Base-by-base conservation (phyloP, 2,888 invertebrate species). In the Zaprionus bogoriensis region DNA sequence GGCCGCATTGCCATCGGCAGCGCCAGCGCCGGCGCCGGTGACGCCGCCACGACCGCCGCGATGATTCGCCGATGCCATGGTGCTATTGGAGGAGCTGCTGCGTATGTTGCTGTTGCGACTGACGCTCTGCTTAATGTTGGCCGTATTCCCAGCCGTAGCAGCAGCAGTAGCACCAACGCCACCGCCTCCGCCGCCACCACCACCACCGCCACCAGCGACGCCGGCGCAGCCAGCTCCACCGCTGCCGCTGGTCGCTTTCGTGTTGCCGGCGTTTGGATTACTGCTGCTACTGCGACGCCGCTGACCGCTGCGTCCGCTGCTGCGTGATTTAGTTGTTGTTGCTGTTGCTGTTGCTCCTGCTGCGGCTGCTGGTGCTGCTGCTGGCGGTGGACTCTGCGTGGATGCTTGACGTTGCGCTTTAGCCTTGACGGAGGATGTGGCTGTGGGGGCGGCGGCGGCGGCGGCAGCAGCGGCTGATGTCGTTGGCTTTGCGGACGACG, bases 31-130 rank as follows among this genome's bases (percentile, higher is more conserved):
- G 44, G 79, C 73, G 48, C 74, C 88, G 27, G 81, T 77, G 32
- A 80, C 78, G 46, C 79, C 83, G 44, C 86, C 88, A 46, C 89
- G 88, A 61, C 89, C 89, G 68, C 89, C 89, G 32, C 90, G 87
- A 82, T 90, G 90, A 92, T 90, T 91, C 62, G 91, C 90, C 74
- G 91, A 91, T 87, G 91, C 91, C 91, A 91, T 91, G 89, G 90
- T 91, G 88, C 90, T 91, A 78, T 90, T 90, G 85, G 91, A 90
- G 89, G 90, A 90, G 85, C 90, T 90, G 87, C 90, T 91, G 84
- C 90, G 89, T 86, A 90, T 90, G 79, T 90, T 90, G 89, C 90
- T 89, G 67, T 90, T 90, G 77, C 89, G 89, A 79, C 90, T 89
- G 73, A 88, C 89, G 88, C 90, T 90, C 68, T 88, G 88, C 81